Percentiles rank a stretch among this genome's conserved stretches.
These are phyloP conservation scores for Oophaga pumilio DNA, from an alignment of 2,113 vertebrate genomes.

Conservation along the genomic window DNA sequence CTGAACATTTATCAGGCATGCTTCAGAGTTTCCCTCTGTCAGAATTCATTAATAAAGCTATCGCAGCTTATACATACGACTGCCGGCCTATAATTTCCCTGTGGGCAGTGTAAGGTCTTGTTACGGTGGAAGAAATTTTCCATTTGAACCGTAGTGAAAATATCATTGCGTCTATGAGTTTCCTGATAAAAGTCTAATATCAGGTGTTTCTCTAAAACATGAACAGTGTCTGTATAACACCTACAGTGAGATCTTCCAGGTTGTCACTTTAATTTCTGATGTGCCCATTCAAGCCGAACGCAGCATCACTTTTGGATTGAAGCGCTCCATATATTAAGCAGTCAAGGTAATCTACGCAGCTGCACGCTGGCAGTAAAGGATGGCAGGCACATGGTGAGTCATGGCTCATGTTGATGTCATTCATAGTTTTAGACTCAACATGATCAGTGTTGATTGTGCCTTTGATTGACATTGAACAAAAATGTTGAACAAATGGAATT, in stretches of 20 bases:
- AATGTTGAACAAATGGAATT: conserved; percentile 1
- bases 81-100: background rate
- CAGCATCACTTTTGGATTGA: background rate
- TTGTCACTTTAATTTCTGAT: background rate
- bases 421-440: background rate
- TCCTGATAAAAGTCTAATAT: background rate
- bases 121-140: background rate
- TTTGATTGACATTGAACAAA: conserved; percentile 9
- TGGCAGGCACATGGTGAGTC: background rate
- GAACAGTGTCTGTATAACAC: background rate
- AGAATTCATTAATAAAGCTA: background rate
- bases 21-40: background rate
- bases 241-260: background rate
- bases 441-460: background rate
- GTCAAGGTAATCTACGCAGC: background rate
- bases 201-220: background rate
- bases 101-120: background rate
- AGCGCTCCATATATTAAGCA: background rate
- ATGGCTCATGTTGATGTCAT: background rate
- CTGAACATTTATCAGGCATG: background rate
- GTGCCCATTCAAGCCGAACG: background rate
- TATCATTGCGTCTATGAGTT: background rate
- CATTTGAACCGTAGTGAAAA: background rate
- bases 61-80: background rate
- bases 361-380: background rate